Evolutionary conservation across 2,888 invertebrate species (phyloP).

Genomic region (Drosophila cognata): DNA sequence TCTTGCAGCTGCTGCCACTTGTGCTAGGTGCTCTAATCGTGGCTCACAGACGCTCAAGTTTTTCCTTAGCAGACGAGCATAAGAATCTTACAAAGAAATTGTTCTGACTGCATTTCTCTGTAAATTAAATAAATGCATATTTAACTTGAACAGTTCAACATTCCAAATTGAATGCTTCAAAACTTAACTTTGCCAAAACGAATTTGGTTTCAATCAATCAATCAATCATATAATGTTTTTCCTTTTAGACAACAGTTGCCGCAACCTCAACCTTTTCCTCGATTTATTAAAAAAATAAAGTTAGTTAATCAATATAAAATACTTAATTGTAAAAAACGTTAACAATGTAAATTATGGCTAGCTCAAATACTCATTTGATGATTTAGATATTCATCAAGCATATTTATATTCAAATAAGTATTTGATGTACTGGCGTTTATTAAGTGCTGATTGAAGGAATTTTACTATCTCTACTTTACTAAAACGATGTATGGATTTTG

Average conservation of each 20-base stretch:
- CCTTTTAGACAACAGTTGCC: background rate
- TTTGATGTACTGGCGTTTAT: background rate
- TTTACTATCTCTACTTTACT: accelerated
- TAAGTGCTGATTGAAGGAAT: background rate
- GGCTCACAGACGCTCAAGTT: conserved; percentile 45
- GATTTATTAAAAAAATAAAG: background rate
- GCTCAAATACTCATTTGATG: background rate
- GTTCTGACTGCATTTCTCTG: conserved; percentile 1
- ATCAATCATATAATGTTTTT: background rate
- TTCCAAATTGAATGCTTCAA: background rate
- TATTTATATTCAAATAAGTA: background rate
- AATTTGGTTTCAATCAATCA: background rate
- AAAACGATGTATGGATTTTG: no score
- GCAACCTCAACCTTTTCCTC: background rate
- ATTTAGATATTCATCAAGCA: background rate
- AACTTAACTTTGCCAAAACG: background rate
- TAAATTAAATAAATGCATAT: background rate
- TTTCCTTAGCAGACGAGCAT: background rate
- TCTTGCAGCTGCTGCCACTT: conserved; percentile 37
- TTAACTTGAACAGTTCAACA: background rate
- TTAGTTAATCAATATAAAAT: background rate
- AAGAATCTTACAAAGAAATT: conserved; percentile 6
- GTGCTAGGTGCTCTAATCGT: conserved; percentile 65
- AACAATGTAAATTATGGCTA: background rate
- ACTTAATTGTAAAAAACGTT: background rate